Percentiles rank a stretch among this genome's conserved stretches.
These are phyloP conservation scores for Crotalus helleri DNA, from an alignment of 2,113 vertebrate genomes.

Conservation along the genomic window DNA sequence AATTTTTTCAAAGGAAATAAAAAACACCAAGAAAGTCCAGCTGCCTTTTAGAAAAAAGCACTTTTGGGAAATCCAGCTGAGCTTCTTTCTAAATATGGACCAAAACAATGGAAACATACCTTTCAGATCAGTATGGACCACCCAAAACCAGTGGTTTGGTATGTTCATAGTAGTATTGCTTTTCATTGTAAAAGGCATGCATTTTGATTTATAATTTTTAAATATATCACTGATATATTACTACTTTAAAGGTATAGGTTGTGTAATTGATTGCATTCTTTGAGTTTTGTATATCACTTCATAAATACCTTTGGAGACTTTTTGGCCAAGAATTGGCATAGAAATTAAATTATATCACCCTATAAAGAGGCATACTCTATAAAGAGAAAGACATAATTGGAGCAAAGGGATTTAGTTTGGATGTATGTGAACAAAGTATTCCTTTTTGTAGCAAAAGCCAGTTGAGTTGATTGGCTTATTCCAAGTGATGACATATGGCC, in stretches of 20 bases:
- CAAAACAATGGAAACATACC: neutral
- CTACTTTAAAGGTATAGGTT: neutral
- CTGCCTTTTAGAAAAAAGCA: neutral
- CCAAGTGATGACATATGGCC: neutral
- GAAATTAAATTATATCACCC: neutral
- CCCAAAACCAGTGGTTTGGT: neutral
- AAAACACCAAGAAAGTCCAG: neutral
- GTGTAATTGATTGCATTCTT: neutral
- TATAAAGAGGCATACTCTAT: neutral
- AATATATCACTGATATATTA: neutral
- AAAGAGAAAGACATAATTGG: neutral
- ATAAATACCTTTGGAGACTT: neutral
- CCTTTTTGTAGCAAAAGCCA: neutral
- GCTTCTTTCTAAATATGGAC: neutral
- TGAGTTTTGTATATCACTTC: neutral
- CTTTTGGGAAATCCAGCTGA: neutral
- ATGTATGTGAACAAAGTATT: neutral
- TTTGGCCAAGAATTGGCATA: neutral
- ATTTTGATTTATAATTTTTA: neutral
- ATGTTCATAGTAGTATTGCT: neutral
- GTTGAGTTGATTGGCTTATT: neutral
- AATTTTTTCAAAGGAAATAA: neutral
- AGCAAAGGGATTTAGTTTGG: neutral
- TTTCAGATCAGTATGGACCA: neutral
- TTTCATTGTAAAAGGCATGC: neutral